phyloP scores from a whole-genome alignment of 2,113 vertebrate species.

The Urocitellus parryii region DNA sequence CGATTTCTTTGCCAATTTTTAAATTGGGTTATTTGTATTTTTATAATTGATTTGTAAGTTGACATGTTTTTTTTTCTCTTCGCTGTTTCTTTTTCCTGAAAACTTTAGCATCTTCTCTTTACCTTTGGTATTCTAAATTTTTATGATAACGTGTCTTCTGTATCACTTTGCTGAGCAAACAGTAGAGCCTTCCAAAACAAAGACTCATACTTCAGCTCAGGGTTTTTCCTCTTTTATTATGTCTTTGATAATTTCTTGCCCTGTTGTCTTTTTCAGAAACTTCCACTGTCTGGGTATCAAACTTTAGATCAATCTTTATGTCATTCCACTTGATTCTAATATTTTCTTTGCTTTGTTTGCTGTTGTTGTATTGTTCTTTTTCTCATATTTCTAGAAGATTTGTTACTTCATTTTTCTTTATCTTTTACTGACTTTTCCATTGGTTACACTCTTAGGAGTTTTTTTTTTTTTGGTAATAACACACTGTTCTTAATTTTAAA shows the following conservation, averaged over 20 bases:
- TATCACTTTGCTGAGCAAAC: background rate
- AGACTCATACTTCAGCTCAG: background rate
- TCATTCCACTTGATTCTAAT: slow-evolving; percentile 5
- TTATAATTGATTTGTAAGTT: background rate
- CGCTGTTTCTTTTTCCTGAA: background rate
- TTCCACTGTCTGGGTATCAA: background rate
- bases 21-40: background rate
- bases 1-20: background rate
- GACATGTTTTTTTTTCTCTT: background rate
- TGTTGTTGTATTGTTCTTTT: background rate
- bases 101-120: background rate
- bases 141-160: background rate
- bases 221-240: background rate
- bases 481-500: background rate
- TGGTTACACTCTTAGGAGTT: background rate
- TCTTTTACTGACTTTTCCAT: background rate
- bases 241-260: background rate
- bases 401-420: background rate
- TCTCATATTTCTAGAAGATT: background rate
- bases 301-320: background rate
- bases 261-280: background rate
- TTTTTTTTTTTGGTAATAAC: background rate
- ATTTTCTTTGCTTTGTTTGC: background rate
- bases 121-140: background rate
- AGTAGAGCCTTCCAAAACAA: background rate